A percentile compares a stretch with the other conserved stretches of the same genome.
Evolutionary conservation across 2,888 invertebrate species (phyloP).

Genomic region (Amblyjoppa fuscipennis): DNA sequence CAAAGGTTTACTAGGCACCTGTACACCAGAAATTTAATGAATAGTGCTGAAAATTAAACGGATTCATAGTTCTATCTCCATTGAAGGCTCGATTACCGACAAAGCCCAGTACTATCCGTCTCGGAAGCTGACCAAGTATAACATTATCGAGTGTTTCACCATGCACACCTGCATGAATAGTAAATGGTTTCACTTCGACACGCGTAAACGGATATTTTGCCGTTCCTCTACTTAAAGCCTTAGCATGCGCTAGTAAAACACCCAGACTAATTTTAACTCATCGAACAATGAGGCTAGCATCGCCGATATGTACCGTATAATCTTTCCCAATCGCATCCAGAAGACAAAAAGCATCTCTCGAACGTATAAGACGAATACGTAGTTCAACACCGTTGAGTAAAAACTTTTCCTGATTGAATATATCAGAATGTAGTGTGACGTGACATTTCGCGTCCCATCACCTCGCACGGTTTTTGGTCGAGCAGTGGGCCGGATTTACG

Average conservation of each 20-base stretch:
- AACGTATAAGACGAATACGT: constrained; percentile 17
- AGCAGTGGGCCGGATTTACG: no score
- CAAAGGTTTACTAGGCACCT: neutral
- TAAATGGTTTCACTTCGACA: constrained; percentile 67
- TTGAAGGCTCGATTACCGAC: constrained; percentile 67
- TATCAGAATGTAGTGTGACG: no score
- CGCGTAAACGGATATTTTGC: constrained; percentile 71
- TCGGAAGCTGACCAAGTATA: constrained; percentile 68
- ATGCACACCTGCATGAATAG: constrained; percentile 69
- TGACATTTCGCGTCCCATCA: no score
- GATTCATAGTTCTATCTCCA: constrained; percentile 44
- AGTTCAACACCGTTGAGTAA: neutral
- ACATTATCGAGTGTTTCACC: constrained; percentile 74
- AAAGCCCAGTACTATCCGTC: constrained; percentile 51
- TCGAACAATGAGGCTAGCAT: constrained; percentile 68
- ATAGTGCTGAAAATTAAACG: no score
- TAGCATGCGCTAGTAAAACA: constrained; percentile 67
- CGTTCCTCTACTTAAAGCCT: constrained; percentile 58
- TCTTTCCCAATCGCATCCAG: constrained; percentile 26
- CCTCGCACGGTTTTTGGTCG: no score
- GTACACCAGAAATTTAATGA: neutral
- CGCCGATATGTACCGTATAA: constrained; percentile 37
- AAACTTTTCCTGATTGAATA: no score
- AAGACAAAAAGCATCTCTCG: no score
- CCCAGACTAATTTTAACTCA: constrained; percentile 64